Evolutionary conservation across 2,113 vertebrate species (phyloP).

Genomic region (Cinclus mexicanus): DNA sequence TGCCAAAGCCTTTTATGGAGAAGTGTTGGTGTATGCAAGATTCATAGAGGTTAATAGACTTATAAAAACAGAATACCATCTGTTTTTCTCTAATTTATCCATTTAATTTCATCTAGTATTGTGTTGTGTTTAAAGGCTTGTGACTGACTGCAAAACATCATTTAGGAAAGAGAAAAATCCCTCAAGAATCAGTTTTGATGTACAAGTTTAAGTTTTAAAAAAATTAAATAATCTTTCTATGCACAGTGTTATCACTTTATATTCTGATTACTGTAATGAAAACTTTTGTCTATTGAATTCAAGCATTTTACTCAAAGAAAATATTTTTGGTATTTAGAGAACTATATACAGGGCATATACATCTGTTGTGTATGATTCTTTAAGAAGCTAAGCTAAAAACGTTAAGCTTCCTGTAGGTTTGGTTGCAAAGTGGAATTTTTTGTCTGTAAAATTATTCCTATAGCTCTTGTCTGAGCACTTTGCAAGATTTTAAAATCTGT

Average conservation of each 20-base stretch:
- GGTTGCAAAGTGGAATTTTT: not conserved
- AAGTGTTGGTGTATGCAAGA: not conserved
- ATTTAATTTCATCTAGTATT: not conserved
- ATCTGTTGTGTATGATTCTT: not conserved
- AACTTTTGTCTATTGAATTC: not conserved
- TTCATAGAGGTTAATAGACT: conserved; percentile 13
- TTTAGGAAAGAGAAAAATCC: not conserved
- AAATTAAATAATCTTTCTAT: not conserved
- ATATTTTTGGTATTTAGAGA: not conserved
- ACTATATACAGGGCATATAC: not conserved
- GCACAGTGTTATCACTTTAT: not conserved
- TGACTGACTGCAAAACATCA: not conserved
- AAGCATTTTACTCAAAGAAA: not conserved
- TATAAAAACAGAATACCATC: not conserved
- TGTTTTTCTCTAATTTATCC: not conserved
- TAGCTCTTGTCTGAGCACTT: not conserved
- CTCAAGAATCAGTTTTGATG: not conserved
- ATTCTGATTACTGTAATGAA: not conserved
- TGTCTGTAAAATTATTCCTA: not conserved
- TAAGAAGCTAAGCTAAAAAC: not conserved
- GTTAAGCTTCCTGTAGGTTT: not conserved
- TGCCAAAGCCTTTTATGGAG: not conserved
- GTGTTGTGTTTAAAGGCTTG: not conserved
- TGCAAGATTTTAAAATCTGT: not conserved
- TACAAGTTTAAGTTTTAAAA: not conserved